phyloP scores from a whole-genome alignment of 2,113 vertebrate species.

The Podilymbus podiceps region DNA sequence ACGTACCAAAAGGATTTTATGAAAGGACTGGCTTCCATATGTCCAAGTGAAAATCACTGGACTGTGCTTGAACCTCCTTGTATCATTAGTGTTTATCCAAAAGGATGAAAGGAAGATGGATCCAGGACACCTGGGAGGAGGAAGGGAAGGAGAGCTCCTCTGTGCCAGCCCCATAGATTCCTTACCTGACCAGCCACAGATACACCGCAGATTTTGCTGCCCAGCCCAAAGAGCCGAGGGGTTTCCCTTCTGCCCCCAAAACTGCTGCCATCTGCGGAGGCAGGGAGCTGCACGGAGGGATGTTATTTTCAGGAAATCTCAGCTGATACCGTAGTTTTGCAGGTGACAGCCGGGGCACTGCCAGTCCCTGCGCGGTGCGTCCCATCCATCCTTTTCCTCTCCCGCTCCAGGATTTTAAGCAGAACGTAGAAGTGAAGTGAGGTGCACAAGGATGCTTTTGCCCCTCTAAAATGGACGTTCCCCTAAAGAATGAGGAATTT shows the following conservation, averaged over 20 bases:
- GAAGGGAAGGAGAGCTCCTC: not conserved
- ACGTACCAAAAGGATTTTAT: not conserved
- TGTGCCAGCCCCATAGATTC: not conserved
- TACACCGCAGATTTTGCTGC: not conserved
- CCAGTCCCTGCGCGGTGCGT: accelerated
- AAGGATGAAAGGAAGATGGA: conserved; percentile 36
- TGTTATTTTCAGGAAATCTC: not conserved
- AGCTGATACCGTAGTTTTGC: accelerated
- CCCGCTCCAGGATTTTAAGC: not conserved
- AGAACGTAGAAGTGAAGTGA: not conserved
- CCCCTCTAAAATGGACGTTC: not conserved
- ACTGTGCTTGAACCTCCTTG: not conserved
- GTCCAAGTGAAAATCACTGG: not conserved
- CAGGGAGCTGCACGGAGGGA: not conserved
- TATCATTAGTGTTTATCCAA: conserved; percentile 28
- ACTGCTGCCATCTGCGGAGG: accelerated
- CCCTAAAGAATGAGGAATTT: not conserved
- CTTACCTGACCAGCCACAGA: not conserved
- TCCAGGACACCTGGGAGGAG: conserved; percentile 11
- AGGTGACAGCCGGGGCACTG: not conserved
- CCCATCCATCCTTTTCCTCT: not conserved
- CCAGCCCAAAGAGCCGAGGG: not conserved
- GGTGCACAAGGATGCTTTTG: not conserved
- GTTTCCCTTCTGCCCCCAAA: not conserved
- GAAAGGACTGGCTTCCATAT: conserved; percentile 27